Evolutionary conservation across 1,140 invertebrate genomes (phyloP).

Genomic region (Oedothorax gibbosus): DNA sequence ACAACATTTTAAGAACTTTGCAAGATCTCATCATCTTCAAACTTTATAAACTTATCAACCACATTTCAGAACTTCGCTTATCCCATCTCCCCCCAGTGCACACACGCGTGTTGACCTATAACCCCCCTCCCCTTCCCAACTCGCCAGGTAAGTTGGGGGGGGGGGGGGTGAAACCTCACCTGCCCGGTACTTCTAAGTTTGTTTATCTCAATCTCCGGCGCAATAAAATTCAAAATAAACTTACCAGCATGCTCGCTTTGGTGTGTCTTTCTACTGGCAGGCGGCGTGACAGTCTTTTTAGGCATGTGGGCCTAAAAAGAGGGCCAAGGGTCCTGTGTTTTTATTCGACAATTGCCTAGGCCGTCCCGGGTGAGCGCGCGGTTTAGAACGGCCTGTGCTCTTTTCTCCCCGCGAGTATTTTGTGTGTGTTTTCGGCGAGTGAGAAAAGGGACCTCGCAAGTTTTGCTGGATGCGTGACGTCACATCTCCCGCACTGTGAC

Average conservation of each 20-base stretch:
- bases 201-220: not conserved
- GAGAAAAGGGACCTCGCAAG: not conserved
- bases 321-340: not conserved
- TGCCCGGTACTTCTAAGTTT: not conserved
- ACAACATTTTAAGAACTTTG: too few species aligned
- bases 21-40: too few species aligned
- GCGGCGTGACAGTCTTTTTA: conserved; percentile 3
- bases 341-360: conserved; percentile 17
- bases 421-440: not conserved
- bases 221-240: not conserved
- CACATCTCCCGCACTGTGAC: conserved; percentile 33
- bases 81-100: not conserved
- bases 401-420: conserved; percentile 11
- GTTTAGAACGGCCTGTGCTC: conserved; percentile 1
- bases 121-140: not conserved
- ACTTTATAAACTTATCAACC: too few species aligned
- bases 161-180: not conserved
- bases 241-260: conserved; percentile 13
- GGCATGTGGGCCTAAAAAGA: conserved; percentile 2
- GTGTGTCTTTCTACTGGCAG: not conserved
- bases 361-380: not conserved
- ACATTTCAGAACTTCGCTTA: not conserved
- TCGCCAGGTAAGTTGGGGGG: not conserved
- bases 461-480: conserved; percentile 2
- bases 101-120: not conserved